Percentiles rank a stretch among this genome's conserved stretches.
phyloP scores from a whole-genome alignment of 1,140 invertebrate species.

The Lordiphosa stackelbergi region DNA sequence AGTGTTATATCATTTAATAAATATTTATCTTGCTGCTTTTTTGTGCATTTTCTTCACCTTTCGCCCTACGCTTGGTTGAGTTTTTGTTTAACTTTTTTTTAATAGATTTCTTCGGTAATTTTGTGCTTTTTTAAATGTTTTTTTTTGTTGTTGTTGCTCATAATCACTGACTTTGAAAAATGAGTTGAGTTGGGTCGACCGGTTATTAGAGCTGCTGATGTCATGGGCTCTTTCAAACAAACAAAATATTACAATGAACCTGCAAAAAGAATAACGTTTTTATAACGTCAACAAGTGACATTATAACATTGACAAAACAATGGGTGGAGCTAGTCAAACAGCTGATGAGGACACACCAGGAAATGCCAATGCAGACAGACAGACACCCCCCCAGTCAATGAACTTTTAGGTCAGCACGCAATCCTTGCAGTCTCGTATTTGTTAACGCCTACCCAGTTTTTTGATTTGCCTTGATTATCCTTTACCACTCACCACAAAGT shows the following conservation, averaged over 20 bases:
- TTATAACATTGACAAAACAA: slow-evolving; percentile 69
- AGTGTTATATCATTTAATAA: slow-evolving; percentile 52
- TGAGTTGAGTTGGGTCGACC: slow-evolving; percentile 55
- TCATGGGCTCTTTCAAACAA: slow-evolving; percentile 39
- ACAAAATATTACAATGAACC: slow-evolving; percentile 38
- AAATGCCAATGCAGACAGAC: slow-evolving; percentile 52
- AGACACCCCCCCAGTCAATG: slow-evolving; percentile 50
- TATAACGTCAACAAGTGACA: slow-evolving; percentile 44
- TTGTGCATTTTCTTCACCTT: slow-evolving; percentile 10
- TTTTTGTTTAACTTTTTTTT: slow-evolving; percentile 23
- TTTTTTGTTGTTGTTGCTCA: slow-evolving; percentile 12
- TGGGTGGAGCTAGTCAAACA: slow-evolving; percentile 36
- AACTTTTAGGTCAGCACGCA: slow-evolving; percentile 66
- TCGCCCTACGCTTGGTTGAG: slow-evolving; percentile 1
- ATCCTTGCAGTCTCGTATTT: slow-evolving; percentile 20
- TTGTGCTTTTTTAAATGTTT: slow-evolving; percentile 12
- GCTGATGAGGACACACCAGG: slow-evolving; percentile 36
- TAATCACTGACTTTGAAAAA: slow-evolving; percentile 66
- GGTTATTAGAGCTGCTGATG: slow-evolving; percentile 70
- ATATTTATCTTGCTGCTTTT: slow-evolving; percentile 45
- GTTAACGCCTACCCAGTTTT: slow-evolving; percentile 46
- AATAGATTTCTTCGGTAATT: slow-evolving; percentile 38
- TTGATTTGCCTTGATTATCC: slow-evolving; percentile 21
- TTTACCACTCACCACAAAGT: slow-evolving; percentile 31
- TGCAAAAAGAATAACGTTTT: slow-evolving; percentile 27